Evolutionary conservation across 2,888 invertebrate genomes (phyloP).

Genomic region (Zygothrica quintamaculata): DNA sequence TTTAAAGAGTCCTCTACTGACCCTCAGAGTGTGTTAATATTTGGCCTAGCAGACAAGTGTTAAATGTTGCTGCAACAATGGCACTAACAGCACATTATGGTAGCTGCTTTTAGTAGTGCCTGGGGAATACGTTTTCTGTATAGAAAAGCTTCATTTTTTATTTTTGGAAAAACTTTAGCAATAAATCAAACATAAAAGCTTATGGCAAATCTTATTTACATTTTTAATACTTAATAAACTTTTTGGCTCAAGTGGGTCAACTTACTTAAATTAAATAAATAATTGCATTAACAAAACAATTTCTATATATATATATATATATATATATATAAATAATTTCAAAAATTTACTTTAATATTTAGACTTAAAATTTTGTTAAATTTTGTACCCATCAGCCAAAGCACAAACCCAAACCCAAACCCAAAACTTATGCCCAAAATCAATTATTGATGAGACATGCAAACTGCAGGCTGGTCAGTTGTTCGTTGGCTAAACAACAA

Average conservation of each 20-base stretch:
- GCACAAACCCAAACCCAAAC: constrained; percentile 16
- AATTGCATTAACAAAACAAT: constrained; percentile 44
- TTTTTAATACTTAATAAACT: constrained; percentile 41
- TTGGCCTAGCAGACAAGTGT: too few species aligned
- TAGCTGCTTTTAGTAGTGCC: constrained; percentile 34
- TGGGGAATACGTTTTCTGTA: constrained; percentile 24
- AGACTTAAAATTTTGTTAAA: constrained; percentile 23
- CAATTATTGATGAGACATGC: constrained; percentile 71
- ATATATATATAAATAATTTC: too few species aligned
- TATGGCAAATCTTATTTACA: constrained; percentile 42
- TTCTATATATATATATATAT: too few species aligned
- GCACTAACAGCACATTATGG: constrained; percentile 17
- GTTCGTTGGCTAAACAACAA: constrained; percentile 32
- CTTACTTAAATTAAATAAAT: constrained; percentile 50
- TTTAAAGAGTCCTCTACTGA: too few species aligned
- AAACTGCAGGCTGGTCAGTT: constrained; percentile 41
- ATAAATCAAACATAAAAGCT: constrained; percentile 45
- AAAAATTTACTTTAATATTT: constrained; percentile 34
- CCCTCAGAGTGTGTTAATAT: too few species aligned
- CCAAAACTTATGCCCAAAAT: constrained; percentile 54
- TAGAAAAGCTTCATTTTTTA: constrained; percentile 21
- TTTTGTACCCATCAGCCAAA: constrained; percentile 1
- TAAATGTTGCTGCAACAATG: too few species aligned
- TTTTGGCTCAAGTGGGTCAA: constrained; percentile 14
- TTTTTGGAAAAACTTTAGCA: constrained; percentile 45